A percentile compares a stretch with the other conserved stretches of the same genome.
Evolutionary conservation across 1,140 invertebrate species (phyloP).

Genomic region (Magallana ariakensis): DNA sequence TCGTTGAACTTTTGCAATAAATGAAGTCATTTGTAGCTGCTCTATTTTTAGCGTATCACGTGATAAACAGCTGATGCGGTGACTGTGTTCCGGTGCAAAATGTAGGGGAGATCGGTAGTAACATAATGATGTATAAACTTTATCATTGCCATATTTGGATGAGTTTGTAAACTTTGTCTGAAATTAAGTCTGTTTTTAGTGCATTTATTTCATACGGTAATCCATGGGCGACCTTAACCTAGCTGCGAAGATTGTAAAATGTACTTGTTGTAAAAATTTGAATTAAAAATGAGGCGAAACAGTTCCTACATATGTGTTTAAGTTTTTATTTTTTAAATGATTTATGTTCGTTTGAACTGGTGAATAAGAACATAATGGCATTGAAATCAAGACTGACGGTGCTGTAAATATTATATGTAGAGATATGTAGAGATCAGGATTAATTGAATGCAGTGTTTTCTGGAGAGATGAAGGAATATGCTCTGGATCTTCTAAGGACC

Average conservation of each 20-base stretch:
- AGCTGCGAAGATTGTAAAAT: no score
- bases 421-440: not conserved
- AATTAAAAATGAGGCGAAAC: no score
- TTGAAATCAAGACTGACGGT: not conserved
- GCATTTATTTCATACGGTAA: not conserved
- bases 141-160: not conserved
- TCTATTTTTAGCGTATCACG: conserved; percentile 6
- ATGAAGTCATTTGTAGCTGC: not conserved
- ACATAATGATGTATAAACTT: not conserved
- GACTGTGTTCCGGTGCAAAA: not conserved
- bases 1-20: not conserved
- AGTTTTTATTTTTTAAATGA: no score
- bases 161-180: not conserved
- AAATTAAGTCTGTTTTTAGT: not conserved
- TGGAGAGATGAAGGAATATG: not conserved
- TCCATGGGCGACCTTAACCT: not conserved
- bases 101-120: not conserved
- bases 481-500: not conserved
- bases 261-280: no score
- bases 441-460: not conserved
- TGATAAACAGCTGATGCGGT: not conserved
- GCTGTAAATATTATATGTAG: not conserved
- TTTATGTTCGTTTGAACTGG: no score
- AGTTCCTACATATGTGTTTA: no score
- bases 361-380: no score